A percentile compares a stretch with the other conserved stretches of the same genome.
Conservation (phyloP, 1,140 invertebrate genomes). For the Conopomorpha cramerella region DNA sequence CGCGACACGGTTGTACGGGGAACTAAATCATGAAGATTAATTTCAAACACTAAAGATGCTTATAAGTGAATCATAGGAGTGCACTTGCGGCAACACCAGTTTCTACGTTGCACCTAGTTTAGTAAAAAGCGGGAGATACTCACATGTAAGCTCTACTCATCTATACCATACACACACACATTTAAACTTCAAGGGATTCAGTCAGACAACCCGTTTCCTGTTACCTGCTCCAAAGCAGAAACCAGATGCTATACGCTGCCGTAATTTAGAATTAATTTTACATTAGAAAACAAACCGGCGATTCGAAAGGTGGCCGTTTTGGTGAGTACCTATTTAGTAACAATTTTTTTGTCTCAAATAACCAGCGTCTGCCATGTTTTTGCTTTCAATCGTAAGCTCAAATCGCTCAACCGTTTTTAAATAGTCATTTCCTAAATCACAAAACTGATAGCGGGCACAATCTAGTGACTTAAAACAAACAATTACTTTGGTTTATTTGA, state of each 20-base stretch:
- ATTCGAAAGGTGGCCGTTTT: constrained; percentile 4
- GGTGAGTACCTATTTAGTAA: too few relatives aligned
- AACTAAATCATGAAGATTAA: constrained; percentile 17
- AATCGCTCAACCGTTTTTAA: constrained; percentile 33
- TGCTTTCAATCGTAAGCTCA: too few relatives aligned
- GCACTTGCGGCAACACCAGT: constrained; percentile 10
- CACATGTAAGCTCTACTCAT: constrained; percentile 19
- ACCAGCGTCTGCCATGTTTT: too few relatives aligned
- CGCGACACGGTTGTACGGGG: not conserved
- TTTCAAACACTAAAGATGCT: constrained; percentile 21
- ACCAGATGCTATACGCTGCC: constrained; percentile 24
- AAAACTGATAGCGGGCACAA: constrained; percentile 38
- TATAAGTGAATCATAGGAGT: constrained; percentile 25
- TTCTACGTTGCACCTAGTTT: constrained; percentile 11
- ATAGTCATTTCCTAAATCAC: constrained; percentile 40
- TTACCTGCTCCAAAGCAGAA: constrained; percentile 45
- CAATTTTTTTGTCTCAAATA: too few relatives aligned
- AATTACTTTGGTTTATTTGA: constrained; percentile 54
- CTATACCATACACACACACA: constrained; percentile 19
- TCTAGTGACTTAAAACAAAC: constrained; percentile 53
- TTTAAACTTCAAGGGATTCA: constrained; percentile 23
- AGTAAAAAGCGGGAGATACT: constrained; percentile 28
- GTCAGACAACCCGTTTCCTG: constrained; percentile 47
- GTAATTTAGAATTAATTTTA: constrained; percentile 47
- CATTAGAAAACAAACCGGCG: constrained; percentile 24